Conservation (phyloP, 2,113 vertebrate species). For the Rhynchopsitta pachyrhyncha region DNA sequence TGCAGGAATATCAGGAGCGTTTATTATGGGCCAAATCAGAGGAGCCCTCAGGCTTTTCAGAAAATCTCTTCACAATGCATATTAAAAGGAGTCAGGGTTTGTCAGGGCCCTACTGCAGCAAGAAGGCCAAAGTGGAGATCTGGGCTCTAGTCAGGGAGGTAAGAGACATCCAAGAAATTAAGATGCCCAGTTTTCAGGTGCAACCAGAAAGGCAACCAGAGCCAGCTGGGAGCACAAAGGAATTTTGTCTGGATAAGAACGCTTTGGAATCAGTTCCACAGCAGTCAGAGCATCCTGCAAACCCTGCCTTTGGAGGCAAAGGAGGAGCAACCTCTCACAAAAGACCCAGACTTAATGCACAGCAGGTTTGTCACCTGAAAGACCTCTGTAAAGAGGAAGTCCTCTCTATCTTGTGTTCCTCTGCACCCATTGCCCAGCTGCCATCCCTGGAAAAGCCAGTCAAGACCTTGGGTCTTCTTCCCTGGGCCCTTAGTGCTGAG, state of each 20-base stretch:
- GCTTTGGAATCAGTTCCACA: neutral
- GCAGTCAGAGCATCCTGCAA: neutral
- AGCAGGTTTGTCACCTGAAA: neutral
- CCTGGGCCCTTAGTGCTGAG: constrained; percentile 73
- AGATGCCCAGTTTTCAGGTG: neutral
- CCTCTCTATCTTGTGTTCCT: neutral
- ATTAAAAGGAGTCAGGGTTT: neutral
- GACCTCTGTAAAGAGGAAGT: neutral
- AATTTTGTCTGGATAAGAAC: neutral
- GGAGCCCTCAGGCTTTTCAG: neutral
- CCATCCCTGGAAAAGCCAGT: neutral
- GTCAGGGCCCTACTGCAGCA: constrained; percentile 64
- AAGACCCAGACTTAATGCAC: neutral
- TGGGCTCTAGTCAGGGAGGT: constrained; percentile 39
- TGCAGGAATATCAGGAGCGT: constrained; percentile 59
- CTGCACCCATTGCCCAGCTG: constrained; percentile 18
- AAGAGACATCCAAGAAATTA: neutral
- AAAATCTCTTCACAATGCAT: neutral
- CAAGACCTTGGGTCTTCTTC: constrained; percentile 49
- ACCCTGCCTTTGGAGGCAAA: neutral
- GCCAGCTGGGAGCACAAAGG: neutral
- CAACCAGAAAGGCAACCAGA: neutral
- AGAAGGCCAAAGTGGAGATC: constrained; percentile 58
- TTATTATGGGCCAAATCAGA: neutral
- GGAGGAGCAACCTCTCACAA: neutral